Evolutionary conservation across 2,113 vertebrate species (phyloP), one percentile per base, ranked within the genome.

Genomic region (Vombatus ursinus): DNA sequence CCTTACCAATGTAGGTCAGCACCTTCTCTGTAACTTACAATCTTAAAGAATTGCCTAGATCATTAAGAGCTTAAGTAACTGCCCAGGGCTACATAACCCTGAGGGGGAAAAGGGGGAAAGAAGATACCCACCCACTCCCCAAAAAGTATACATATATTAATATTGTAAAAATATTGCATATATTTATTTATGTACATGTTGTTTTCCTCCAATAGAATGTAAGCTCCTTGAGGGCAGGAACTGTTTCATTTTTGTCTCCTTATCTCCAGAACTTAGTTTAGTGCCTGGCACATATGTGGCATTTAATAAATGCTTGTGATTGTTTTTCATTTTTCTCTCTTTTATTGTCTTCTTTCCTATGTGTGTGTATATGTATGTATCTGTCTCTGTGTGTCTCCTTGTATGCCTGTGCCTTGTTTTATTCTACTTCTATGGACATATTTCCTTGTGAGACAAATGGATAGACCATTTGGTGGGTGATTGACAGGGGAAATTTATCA

Each of bases 381-480:
- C 89, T 95, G 61, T 91, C 61, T 90, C 1, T 84, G 26, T 54
- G 50, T 31, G 47, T 10, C 57, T 84, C 5, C 91, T 31, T 91
- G 26, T 50, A 3, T 16, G 50, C 7, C 54, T 47, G 31, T 77
- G 37, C n/a, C 25, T 91, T 25, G 51, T 96, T 51, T 4, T 50
- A 52, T 84, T 84, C n/a, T 44, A 47, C 0, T 5, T 77, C 93
- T 94, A 8, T 84, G 68, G 94, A 44, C 52, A 31, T 92, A 90
- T 92, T 50, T 90, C 90, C 52, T 54, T n/a, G 49, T 92, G 68
- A 53, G 96, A 95, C 90, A 96, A 97, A 89, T 50, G 92, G 94
- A 94, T 91, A 92, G 57, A 94, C 52, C 93, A 89, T 92, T 92
- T 94, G 91, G 93, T 97, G 91, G 53, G 84, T 95, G 89, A 95